Evolutionary conservation across 2,797 vertebrate species (phyloP).

Genomic region (Psittacula echo): DNA sequence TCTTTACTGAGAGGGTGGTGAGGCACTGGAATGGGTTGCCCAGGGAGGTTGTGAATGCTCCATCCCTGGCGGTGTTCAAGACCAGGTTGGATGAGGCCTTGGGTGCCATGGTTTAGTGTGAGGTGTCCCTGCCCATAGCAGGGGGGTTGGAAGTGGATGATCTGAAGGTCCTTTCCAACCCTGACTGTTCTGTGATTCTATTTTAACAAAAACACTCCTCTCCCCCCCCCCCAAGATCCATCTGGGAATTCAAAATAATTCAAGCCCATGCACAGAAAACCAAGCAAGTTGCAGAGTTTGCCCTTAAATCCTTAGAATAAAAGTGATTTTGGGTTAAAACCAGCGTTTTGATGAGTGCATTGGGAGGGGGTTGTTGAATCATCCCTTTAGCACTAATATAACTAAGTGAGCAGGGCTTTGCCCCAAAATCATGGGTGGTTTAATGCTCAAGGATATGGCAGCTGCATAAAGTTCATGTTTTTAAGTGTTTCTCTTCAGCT

Average conservation of each 20-base stretch:
- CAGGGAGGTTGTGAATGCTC: too few relatives aligned
- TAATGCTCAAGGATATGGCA: accelerated
- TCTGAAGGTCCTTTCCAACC: too few relatives aligned
- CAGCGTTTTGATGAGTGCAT: accelerated
- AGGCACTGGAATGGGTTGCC: too few relatives aligned
- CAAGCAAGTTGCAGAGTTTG: background rate
- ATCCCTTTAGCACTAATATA: accelerated
- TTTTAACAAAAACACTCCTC: accelerated
- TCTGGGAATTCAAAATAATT: background rate
- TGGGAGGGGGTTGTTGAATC: background rate
- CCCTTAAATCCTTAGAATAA: accelerated
- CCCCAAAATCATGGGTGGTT: background rate
- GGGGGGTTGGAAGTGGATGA: too few relatives aligned
- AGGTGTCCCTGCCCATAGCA: too few relatives aligned
- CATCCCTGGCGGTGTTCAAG: too few relatives aligned
- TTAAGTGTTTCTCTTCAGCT: accelerated
- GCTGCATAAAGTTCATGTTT: accelerated
- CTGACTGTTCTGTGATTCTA: too few relatives aligned
- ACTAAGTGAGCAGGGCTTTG: background rate
- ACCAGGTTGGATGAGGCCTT: too few relatives aligned
- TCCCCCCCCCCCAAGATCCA: too few relatives aligned
- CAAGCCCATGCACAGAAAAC: background rate
- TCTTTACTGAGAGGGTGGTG: too few relatives aligned
- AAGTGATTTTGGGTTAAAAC: background rate
- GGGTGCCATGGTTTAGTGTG: too few relatives aligned